Percentiles rank a stretch among this genome's conserved stretches.
phyloP scores from a whole-genome alignment of 2,113 vertebrate genomes.

The Amphiprion ocellaris region DNA sequence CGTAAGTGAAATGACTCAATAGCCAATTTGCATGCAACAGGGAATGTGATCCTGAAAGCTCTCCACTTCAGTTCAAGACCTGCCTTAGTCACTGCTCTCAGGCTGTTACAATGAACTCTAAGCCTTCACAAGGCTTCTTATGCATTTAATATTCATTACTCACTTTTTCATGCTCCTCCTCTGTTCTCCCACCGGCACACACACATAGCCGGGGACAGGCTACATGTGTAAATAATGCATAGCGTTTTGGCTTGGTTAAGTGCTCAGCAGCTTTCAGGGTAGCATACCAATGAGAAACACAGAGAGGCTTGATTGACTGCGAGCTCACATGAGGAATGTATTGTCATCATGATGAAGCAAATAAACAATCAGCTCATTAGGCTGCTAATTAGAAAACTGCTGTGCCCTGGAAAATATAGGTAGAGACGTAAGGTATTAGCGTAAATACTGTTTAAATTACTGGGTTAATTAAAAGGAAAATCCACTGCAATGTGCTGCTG shows the following conservation, averaged over 20 bases:
- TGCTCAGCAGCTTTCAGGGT: constrained; percentile 38
- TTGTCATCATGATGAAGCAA: constrained; percentile 6
- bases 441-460: constrained; percentile 6
- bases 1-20: constrained; percentile 48
- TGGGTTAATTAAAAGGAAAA: constrained; percentile 36
- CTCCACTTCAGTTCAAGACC: constrained; percentile 54
- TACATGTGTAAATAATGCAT: constrained; percentile 73
- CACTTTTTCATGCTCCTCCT: constrained; percentile 39
- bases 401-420: neutral
- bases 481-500: neutral
- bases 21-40: constrained; percentile 56
- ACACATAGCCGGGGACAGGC: constrained; percentile 19
- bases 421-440: constrained; percentile 1
- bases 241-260: constrained; percentile 57
- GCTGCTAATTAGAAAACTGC: constrained; percentile 4
- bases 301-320: constrained; percentile 14
- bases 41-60: constrained; percentile 55
- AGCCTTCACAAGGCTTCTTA: constrained; percentile 15
- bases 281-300: constrained; percentile 36
- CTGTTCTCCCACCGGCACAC: constrained; percentile 27
- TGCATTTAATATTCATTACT: constrained; percentile 68
- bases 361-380: constrained; percentile 38
- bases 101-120: constrained; percentile 36
- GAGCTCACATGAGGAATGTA: constrained; percentile 6
- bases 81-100: constrained; percentile 37